Evolutionary conservation across 2,113 vertebrate species (phyloP).

Genomic region (Nanorana parkeri): DNA sequence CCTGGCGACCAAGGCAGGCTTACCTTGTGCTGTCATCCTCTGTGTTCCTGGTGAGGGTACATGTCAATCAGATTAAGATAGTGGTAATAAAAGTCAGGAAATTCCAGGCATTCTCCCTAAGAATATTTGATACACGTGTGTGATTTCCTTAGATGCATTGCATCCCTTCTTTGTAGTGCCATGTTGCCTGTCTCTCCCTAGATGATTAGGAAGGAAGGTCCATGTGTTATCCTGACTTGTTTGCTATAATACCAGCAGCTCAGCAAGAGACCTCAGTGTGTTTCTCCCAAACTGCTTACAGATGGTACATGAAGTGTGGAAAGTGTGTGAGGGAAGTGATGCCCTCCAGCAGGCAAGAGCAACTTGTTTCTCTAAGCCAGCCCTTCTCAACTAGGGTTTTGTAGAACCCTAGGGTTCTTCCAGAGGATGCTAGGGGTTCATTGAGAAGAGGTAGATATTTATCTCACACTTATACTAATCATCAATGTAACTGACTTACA

Average conservation of each 20-base stretch:
- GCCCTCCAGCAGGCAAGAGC: slow-evolving; percentile 50
- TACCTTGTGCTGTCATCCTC: not conserved
- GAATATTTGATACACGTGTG: not conserved
- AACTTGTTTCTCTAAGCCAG: slow-evolving; percentile 37
- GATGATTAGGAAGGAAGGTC: not conserved
- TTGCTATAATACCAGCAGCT: slow-evolving; percentile 41
- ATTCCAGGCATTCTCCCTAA: not conserved
- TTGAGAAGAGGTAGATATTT: too few relatives aligned
- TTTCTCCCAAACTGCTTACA: slow-evolving; percentile 51
- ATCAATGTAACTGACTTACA: too few relatives aligned
- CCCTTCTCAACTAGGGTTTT: too few relatives aligned
- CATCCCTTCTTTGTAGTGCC: not conserved
- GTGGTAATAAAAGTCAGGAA: not conserved
- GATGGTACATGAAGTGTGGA: slow-evolving; percentile 35
- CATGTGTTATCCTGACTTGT: slow-evolving; percentile 48
- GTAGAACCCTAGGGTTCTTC: too few relatives aligned
- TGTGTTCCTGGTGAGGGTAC: not conserved
- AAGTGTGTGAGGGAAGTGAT: slow-evolving; percentile 26
- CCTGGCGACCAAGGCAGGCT: not conserved
- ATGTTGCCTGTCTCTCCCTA: not conserved
- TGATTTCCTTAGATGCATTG: not conserved
- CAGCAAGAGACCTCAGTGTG: slow-evolving; percentile 45
- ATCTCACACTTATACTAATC: too few relatives aligned
- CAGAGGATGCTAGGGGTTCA: too few relatives aligned
- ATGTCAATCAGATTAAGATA: not conserved